Evolutionary conservation across 2,113 vertebrate species (phyloP), one percentile per base, ranked within the genome.

Genomic region (Cebidichthys violaceus): DNA sequence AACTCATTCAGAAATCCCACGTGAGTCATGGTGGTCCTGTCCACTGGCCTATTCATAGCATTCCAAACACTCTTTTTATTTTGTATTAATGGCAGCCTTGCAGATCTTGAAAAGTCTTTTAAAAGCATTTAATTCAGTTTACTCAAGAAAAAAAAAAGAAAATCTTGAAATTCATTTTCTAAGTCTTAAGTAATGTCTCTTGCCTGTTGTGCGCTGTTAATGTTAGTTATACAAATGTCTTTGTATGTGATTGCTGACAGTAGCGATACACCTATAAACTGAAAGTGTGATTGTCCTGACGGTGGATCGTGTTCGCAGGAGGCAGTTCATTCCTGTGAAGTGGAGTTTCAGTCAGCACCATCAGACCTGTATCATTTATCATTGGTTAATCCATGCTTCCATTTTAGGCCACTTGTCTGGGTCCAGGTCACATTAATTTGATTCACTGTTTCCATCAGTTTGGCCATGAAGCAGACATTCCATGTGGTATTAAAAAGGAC

Each of bases 1-100:
- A 99, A 67, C 94, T 99, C 70, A 99, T 99, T 90, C 95, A 98
- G 86, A 99, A 99, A 86, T 99, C 98, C 75, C 97, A 98, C 59
- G 98, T 99, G 92, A 98, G 98, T 95, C 27, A 13, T 57, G n/a
- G 18, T 35, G 9, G 55, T 33, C 2, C n/a, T 14, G 14, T 35
- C 29, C 35, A 14, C 31, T 50, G 15, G 4, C 14, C 35, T 50
- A 2, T 18, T 22, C 17, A 31, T 39, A 17, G 29, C 8, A 33
- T 31, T 59, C 24, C 24, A 59, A 24, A 10, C 50, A 24, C 52
- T 24, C 7, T 33, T 57, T 27, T 20, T 50, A 17, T 24, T 14
- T 55, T 33, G 5, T 33, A 6, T 33, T 33, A 6, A 33, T 33
- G 33, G 50, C 29, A n/a, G n/a, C n/a, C n/a, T n/a, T n/a, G n/a